Percentiles rank a stretch among this genome's conserved stretches.
Conservation (phyloP, 53 echinoderm and acorn worm species). For the Echinarachnius parma region DNA sequence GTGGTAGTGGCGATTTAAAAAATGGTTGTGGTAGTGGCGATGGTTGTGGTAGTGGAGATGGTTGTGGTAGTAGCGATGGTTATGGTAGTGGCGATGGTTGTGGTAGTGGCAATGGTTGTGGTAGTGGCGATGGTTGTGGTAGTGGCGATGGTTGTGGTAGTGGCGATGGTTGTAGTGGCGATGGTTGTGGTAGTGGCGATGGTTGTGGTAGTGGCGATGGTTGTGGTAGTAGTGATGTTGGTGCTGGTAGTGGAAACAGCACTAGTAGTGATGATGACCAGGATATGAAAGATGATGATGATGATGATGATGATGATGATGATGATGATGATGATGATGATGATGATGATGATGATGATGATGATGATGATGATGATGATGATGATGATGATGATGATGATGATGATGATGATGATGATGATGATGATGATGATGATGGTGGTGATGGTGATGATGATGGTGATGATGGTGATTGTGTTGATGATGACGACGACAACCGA, state of each 20-base stretch:
- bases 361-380: not conserved
- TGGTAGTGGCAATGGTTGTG: not conserved
- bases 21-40: no score
- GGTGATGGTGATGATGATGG: not conserved
- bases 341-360: not conserved
- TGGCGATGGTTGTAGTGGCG: not conserved
- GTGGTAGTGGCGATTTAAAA: no score
- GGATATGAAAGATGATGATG: not conserved
- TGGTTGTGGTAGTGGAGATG: no score
- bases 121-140: not conserved
- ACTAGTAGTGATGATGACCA: not conserved
- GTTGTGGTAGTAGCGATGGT: no score
- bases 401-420: slow-evolving; percentile 4
- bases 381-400: not conserved
- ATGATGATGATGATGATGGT: slow-evolving; percentile 25
- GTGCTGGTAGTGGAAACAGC: not conserved
- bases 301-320: not conserved
- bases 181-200: not conserved
- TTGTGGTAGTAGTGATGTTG: not conserved
- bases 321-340: slow-evolving; percentile 2
- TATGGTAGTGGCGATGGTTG: no score
- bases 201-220: not conserved
- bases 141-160: not conserved
- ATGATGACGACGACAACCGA: not conserved
- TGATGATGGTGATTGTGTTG: slow-evolving; percentile 2